Base-by-base conservation (phyloP, 30 jellyfish, hydroid and myxozoan species). In the Aurelia coerulea region DNA sequence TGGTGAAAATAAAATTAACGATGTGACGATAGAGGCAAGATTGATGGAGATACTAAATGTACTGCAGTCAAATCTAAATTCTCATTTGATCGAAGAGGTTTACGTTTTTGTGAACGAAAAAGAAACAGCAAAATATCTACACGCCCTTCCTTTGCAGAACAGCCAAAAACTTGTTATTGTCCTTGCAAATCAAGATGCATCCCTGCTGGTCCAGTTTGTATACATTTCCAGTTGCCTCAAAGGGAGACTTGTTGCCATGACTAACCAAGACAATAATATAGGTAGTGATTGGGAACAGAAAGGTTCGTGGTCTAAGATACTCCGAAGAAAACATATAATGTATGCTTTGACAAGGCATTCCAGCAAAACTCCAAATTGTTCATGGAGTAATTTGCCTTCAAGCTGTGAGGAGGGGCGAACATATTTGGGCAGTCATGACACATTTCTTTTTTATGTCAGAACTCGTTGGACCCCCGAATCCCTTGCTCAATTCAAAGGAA, bases 351-450 rank as follows among this genome's bases (percentile, higher is more conserved):
- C 95, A 33, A 50, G 95, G 78, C 84, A 75, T 42, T 52, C 88
- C 2, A 81, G 88, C 63, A 17, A 29, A 49, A 66, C 34, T 5
- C 13, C 85, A 53, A 23, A 23, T 23, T 75, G 90, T 19, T 31
- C 76, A 16, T 81, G 62, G 18, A 16, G 76, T 32, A 5, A 50
- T 14, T 3, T 18, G 19, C 19, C 75, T 41, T 31, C 68, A 18
- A 90, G 50, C 35, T 85, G 95, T 46, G 95, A 84, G 3, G 66
- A 49, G 11, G 92, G 90, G 10, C 65, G 69, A 8, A 46, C 65
- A 19, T 91, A 91, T 58, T 46, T 62, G 13, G 97, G 97, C 49
- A 66, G 89, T 62, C 97, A 91, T 68, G 97, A 91, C 59, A 74
- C 90, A 10, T 91, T 91, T 73, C 85, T 75, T 13, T 80, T 83